A percentile compares a stretch with the other conserved stretches of the same genome.
Conservation (phyloP, 2,797 vertebrate species). For the Cyprinodon diabolis region DNA sequence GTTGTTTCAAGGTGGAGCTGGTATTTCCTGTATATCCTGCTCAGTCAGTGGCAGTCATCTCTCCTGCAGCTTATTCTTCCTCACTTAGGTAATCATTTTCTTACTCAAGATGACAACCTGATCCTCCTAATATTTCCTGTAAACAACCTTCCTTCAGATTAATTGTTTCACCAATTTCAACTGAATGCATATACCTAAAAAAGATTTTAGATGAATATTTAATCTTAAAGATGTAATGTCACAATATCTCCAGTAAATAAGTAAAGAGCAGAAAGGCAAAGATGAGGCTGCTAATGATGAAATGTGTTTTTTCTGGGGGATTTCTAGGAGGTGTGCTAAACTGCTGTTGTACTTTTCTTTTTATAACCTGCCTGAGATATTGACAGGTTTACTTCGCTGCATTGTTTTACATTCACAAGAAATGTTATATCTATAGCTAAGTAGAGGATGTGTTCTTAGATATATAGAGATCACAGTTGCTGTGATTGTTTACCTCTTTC, state of each 20-base stretch:
- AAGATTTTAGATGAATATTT: constrained; percentile 19
- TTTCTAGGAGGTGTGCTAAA: constrained; percentile 22
- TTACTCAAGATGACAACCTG: neutral
- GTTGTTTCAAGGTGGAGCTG: constrained; percentile 76
- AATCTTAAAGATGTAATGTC: constrained; percentile 49
- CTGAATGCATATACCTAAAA: constrained; percentile 1
- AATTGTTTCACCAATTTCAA: constrained; percentile 7
- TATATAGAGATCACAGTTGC: neutral
- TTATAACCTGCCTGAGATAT: neutral
- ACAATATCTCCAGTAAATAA: constrained; percentile 68
- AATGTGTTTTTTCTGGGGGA: constrained; percentile 34
- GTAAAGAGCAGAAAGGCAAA: constrained; percentile 61
- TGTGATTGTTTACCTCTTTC: too few relatives aligned
- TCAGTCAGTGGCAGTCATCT: constrained; percentile 45
- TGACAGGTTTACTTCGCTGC: neutral
- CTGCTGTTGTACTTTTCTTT: constrained; percentile 1
- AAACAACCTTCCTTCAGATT: constrained; percentile 3
- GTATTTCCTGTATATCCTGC: constrained; percentile 83
- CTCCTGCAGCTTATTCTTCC: constrained; percentile 22
- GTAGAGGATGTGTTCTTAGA: neutral
- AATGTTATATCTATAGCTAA: neutral
- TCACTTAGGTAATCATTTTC: constrained; percentile 29
- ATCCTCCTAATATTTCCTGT: neutral
- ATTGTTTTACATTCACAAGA: neutral
- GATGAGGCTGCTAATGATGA: constrained; percentile 51